These are phyloP conservation scores for Chelon auratus DNA, from an alignment of 2,797 vertebrate species.

Conservation along the genomic window DNA sequence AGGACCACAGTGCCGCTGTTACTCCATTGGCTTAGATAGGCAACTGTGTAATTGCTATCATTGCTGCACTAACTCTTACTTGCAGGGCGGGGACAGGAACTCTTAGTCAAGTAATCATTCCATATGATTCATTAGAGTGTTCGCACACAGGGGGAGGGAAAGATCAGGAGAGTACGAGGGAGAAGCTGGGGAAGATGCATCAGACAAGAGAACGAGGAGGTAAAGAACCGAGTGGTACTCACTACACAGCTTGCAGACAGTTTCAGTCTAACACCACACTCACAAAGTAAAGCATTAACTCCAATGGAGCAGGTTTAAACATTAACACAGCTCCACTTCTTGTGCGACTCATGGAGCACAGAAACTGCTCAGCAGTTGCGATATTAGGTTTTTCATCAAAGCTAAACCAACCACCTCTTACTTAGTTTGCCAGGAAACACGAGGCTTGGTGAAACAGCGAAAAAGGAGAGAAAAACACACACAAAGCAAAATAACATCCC, in stretches of 20 bases:
- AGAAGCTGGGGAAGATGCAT: slow-evolving; percentile 38
- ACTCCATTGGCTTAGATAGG: slow-evolving; percentile 42
- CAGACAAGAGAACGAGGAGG: slow-evolving; percentile 2
- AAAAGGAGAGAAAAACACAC: slow-evolving; percentile 78
- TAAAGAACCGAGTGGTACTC: slow-evolving; percentile 41
- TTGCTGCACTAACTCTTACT: slow-evolving; percentile 49
- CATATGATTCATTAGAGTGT: slow-evolving; percentile 69
- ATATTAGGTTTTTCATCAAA: slow-evolving; percentile 45
- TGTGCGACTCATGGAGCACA: slow-evolving; percentile 71
- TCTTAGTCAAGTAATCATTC: slow-evolving; percentile 67
- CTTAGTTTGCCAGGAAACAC: slow-evolving; percentile 91
- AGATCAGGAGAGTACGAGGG: slow-evolving; percentile 14
- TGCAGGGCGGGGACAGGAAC: slow-evolving; percentile 62
- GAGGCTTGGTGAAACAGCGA: slow-evolving; percentile 83
- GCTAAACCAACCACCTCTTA: slow-evolving; percentile 60
- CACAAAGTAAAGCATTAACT: slow-evolving; percentile 84
- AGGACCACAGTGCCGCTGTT: slow-evolving; percentile 17
- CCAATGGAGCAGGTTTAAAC: slow-evolving; percentile 79
- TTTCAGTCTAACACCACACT: slow-evolving; percentile 46
- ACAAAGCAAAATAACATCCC: slow-evolving; percentile 87
- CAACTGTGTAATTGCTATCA: slow-evolving; percentile 40
- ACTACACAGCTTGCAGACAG: slow-evolving; percentile 12
- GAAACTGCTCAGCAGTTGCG: slow-evolving; percentile 36
- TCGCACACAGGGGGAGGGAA: slow-evolving; percentile 45
- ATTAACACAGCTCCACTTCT: slow-evolving; percentile 80